Evolutionary conservation across 2,113 vertebrate species (phyloP).

Genomic region (Hyaena hyaena): DNA sequence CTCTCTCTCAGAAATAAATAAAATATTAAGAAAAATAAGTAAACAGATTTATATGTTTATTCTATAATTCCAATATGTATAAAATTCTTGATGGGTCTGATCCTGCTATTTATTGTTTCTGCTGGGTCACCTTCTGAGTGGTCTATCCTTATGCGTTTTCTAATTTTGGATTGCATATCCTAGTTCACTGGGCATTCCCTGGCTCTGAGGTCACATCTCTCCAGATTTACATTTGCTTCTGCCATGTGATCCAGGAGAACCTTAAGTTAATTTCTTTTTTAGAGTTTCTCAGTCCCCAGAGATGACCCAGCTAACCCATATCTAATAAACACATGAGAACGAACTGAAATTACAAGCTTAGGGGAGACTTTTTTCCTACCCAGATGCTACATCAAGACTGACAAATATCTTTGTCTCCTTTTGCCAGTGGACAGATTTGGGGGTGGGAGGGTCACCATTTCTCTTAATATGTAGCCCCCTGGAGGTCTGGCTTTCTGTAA

Average conservation of each 20-base stretch:
- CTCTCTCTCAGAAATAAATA: too few species aligned
- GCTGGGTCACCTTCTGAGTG: neutral
- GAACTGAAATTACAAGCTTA: neutral
- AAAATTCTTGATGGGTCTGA: neutral
- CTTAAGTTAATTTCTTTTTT: slow-evolving; percentile 26
- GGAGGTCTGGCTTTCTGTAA: neutral
- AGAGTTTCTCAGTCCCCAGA: neutral
- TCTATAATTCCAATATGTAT: neutral
- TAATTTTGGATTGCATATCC: neutral
- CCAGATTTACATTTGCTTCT: neutral
- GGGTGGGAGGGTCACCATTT: too few species aligned
- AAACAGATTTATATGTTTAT: neutral
- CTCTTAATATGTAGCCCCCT: neutral
- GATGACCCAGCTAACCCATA: neutral
- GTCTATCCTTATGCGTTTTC: neutral
- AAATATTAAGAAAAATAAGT: too few species aligned
- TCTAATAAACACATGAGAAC: neutral
- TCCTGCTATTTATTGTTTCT: neutral
- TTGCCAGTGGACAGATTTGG: too few species aligned
- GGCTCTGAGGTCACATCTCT: neutral
- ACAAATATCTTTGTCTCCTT: too few species aligned
- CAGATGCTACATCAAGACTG: neutral
- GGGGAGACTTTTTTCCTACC: neutral
- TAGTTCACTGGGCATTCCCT: neutral
- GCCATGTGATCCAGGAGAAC: neutral